Percentiles rank a stretch among this genome's conserved stretches.
Conservation (phyloP, 2,797 vertebrate genomes). For the Microchirus variegatus region DNA sequence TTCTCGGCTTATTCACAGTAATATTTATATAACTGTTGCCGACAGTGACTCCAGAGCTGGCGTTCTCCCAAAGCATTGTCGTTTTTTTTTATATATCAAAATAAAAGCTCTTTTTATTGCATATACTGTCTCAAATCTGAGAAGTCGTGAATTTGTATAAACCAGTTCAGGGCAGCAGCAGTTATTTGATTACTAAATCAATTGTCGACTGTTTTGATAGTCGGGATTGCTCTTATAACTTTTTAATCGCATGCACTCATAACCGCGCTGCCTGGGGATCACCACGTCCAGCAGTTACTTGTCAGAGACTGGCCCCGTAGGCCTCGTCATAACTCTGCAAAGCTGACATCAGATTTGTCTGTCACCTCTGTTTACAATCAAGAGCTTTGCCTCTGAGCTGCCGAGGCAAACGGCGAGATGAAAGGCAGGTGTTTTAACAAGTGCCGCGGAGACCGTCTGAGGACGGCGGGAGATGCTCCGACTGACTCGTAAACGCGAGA, state of each 20-base stretch:
- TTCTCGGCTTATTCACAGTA: too few relatives aligned
- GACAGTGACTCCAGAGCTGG: too few relatives aligned
- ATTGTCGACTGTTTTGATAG: too few relatives aligned
- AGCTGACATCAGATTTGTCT: conserved; percentile 50
- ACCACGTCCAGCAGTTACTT: conserved; percentile 22
- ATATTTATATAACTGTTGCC: too few relatives aligned
- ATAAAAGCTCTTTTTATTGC: too few relatives aligned
- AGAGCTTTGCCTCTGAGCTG: conserved; percentile 28
- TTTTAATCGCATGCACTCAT: not conserved
- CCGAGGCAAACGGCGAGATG: conserved; percentile 17
- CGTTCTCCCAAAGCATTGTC: too few relatives aligned
- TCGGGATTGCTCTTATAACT: too few relatives aligned
- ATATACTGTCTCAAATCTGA: too few relatives aligned
- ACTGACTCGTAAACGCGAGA: conserved; percentile 47
- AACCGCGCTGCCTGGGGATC: conserved; percentile 43
- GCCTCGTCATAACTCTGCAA: conserved; percentile 41
- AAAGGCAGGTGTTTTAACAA: conserved; percentile 54
- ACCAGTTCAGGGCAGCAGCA: too few relatives aligned
- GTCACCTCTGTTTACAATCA: conserved; percentile 56
- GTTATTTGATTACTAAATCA: too few relatives aligned
- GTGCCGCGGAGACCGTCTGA: conserved; percentile 46
- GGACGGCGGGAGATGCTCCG: conserved; percentile 49
- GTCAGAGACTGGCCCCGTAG: conserved; percentile 41
- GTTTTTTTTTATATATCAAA: too few relatives aligned
- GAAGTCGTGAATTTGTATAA: too few relatives aligned